phyloP scores from a whole-genome alignment of 2,113 vertebrate species.

The Glareola pratincola region DNA sequence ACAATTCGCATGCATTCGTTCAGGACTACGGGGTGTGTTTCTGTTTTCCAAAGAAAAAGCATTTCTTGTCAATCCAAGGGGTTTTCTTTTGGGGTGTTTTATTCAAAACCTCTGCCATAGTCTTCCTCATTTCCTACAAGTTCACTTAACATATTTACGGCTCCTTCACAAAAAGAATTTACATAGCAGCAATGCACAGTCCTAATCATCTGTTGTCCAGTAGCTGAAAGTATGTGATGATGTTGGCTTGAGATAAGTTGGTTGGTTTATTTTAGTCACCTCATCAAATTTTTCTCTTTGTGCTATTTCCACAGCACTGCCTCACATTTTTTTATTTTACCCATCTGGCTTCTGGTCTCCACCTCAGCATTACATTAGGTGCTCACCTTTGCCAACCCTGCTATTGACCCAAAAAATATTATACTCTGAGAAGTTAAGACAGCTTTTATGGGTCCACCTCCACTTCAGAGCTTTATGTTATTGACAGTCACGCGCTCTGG shows the following conservation, averaged over 20 bases:
- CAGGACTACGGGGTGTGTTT: not conserved
- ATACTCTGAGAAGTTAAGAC: not conserved
- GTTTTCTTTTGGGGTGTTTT: constrained; percentile 11
- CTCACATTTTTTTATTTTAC: not conserved
- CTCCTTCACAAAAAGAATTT: not conserved
- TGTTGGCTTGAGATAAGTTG: not conserved
- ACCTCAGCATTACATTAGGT: not conserved
- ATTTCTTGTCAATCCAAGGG: constrained; percentile 16
- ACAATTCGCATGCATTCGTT: not conserved
- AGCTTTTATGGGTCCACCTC: not conserved
- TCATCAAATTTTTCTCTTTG: not conserved
- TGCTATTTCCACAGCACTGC: not conserved
- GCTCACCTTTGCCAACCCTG: not conserved
- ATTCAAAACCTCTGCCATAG: constrained; percentile 22
- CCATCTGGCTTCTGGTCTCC: not conserved
- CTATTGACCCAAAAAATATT: rapidly evolving
- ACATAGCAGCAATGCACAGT: not conserved
- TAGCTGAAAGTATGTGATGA: not conserved
- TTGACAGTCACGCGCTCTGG: not conserved
- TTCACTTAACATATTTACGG: not conserved
- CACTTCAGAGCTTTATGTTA: not conserved
- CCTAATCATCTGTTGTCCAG: not conserved
- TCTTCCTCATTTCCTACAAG: not conserved
- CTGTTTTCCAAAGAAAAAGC: not conserved
- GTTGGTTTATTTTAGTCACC: not conserved